Evolutionary conservation across 2,888 invertebrate genomes (phyloP).

Genomic region (Teinopalpus imperialis): DNA sequence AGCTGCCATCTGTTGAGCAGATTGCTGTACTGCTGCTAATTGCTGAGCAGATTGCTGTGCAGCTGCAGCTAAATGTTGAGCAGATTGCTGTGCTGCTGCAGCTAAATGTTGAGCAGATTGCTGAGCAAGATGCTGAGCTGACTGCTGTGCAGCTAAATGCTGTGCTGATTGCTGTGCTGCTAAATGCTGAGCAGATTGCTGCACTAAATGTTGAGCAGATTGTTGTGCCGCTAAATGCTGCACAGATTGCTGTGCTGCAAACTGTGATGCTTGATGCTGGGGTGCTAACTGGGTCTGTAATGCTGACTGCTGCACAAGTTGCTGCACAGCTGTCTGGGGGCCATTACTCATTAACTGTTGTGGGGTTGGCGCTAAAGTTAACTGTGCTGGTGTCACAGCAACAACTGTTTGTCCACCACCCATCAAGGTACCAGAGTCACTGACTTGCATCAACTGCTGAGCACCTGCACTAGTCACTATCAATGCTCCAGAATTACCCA

Average conservation of each 20-base stretch:
- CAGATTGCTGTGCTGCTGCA: slow-evolving; percentile 55
- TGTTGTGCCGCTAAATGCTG: slow-evolving; percentile 63
- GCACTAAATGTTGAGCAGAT: slow-evolving; percentile 50
- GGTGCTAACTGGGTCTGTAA: slow-evolving; percentile 61
- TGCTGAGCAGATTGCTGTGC: slow-evolving; percentile 65
- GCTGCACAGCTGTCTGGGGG: slow-evolving; percentile 68
- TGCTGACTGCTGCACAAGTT: slow-evolving; percentile 68
- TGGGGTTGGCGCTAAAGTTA: slow-evolving; percentile 63
- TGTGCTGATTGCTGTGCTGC: slow-evolving; percentile 58
- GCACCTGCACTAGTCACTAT: slow-evolving; percentile 77
- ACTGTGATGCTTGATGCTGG: slow-evolving; percentile 66
- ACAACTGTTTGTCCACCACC: slow-evolving; percentile 75
- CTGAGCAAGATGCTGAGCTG: slow-evolving; percentile 54
- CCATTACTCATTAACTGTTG: slow-evolving; percentile 69
- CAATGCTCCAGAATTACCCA: slow-evolving; percentile 72
- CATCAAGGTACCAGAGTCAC: slow-evolving; percentile 75
- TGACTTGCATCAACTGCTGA: slow-evolving; percentile 76
- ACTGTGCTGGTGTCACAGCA: slow-evolving; percentile 70
- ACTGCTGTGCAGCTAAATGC: slow-evolving; percentile 54
- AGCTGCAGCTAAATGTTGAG: slow-evolving; percentile 51
- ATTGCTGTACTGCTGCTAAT: slow-evolving; percentile 48
- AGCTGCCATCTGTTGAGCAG: slow-evolving; percentile 53
- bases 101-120: slow-evolving; percentile 58
- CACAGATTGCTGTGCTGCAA: slow-evolving; percentile 64
- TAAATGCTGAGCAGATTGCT: slow-evolving; percentile 48